These are phyloP conservation scores for Stenopsyche tienmushanensis DNA, from an alignment of 1,140 invertebrate genomes.

Conservation along the genomic window DNA sequence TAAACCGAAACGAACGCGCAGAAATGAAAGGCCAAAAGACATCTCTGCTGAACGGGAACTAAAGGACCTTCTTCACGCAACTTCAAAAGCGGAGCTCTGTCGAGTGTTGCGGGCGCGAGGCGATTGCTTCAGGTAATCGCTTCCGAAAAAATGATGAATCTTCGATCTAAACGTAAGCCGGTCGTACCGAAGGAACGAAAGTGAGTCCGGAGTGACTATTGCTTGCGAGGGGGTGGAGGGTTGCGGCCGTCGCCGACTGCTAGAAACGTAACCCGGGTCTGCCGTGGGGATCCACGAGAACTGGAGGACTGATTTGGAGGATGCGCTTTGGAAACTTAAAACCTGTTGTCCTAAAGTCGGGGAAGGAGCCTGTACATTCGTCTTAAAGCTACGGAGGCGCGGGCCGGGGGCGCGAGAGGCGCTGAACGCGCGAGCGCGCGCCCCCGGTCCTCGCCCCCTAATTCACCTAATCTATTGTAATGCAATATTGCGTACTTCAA, in stretches of 20 bases:
- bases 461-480: slow-evolving; percentile 30
- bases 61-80: slow-evolving; percentile 21
- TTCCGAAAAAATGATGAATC: background rate
- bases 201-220: background rate
- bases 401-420: slow-evolving; percentile 42
- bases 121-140: slow-evolving; percentile 1
- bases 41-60: slow-evolving; percentile 25
- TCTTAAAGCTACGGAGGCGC: slow-evolving; percentile 39
- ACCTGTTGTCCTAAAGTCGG: slow-evolving; percentile 48
- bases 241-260: slow-evolving; percentile 41
- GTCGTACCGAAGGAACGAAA: background rate
- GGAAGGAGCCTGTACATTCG: slow-evolving; percentile 47
- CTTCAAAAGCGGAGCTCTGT: slow-evolving; percentile 25
- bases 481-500: slow-evolving; percentile 35
- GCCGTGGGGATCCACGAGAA: background rate
- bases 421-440: no score
- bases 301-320: slow-evolving; percentile 20
- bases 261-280: slow-evolving; percentile 51
- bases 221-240: background rate
- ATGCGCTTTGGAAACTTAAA: slow-evolving; percentile 52
- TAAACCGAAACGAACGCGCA: slow-evolving; percentile 16
- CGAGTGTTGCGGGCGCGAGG: slow-evolving; percentile 9
- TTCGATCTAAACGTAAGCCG: background rate
- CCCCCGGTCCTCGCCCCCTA: slow-evolving; percentile 12
- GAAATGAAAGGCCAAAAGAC: slow-evolving; percentile 35